phyloP scores from a whole-genome alignment of 1,140 invertebrate genomes.

The Brachionus sp. region DNA sequence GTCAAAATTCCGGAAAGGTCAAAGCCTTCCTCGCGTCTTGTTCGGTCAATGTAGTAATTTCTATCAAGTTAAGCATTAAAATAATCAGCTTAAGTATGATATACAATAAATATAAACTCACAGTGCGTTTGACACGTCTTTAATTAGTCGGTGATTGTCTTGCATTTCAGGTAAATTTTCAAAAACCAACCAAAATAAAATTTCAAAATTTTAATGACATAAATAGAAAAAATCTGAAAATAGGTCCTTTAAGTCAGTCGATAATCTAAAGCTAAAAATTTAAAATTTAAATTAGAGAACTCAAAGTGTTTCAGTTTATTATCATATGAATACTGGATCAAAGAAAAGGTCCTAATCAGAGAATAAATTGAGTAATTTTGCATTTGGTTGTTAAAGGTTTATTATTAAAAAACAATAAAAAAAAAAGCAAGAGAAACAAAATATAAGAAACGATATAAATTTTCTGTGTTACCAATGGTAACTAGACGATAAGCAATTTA shows the following conservation, averaged over 20 bases:
- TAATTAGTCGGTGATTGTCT: slow-evolving; percentile 37
- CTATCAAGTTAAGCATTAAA: not conserved
- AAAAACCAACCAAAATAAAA: not conserved
- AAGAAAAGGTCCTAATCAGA: not conserved
- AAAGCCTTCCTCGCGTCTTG: slow-evolving; percentile 19
- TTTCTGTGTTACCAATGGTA: slow-evolving; percentile 31
- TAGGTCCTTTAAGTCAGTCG: not conserved
- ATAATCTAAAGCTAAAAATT: not conserved
- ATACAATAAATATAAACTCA: not conserved
- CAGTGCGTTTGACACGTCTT: slow-evolving; percentile 45
- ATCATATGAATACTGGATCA: not conserved
- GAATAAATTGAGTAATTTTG: slow-evolving; percentile 36
- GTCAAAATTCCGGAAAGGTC: slow-evolving; percentile 9
- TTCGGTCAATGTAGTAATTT: slow-evolving; percentile 40
- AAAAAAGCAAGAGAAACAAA: slow-evolving; percentile 6
- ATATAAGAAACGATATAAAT: not conserved
- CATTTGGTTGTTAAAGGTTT: slow-evolving; percentile 38
- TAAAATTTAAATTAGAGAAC: slow-evolving; percentile 1
- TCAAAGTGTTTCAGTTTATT: not conserved
- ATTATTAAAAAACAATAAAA: slow-evolving; percentile 38
- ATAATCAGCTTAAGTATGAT: not conserved
- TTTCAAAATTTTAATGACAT: not conserved
- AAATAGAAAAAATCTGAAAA: not conserved
- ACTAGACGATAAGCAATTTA: not conserved
- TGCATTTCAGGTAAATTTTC: slow-evolving; percentile 6